Evolutionary conservation across 1,140 invertebrate genomes (phyloP), one percentile per base, ranked within the genome.

Genomic region (Bicyclus anynana): DNA sequence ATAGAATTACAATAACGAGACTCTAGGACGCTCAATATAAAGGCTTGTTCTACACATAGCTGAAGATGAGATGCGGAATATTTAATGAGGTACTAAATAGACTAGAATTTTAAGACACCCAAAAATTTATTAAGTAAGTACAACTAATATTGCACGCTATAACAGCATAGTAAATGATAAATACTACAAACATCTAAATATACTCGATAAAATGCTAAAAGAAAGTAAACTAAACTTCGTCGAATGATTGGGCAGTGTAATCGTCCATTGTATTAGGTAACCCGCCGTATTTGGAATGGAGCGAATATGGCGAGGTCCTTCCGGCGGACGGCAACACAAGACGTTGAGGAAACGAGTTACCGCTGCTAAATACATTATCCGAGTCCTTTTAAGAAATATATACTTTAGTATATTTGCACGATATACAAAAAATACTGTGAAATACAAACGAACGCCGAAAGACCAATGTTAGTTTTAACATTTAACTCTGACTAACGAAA

Each of bases 271-370:
- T 65, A 73, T 76, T 76, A 80, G 68, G 65, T 53, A 69, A 53
- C 37, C 37, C 12, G 42, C 79, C 74, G 56, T 74, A 71, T 70
- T 69, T 63, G 74, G 58, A 17, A 27, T 53, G 50, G 53, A 50
- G 50, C 70, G 16, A 59, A 69, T 67, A 78, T 69, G 79, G 79
- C 12, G 42, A 23, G 64, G 60, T 72, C 72, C 73, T 82, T 84
- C 83, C 81, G 84, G 70, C 77, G 74, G 73, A 74, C 69, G 57
- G 16, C 48, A 44, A 20, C 54, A 47, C 44, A 33, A 14, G 40
- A 50, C 59, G 47, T 42, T 48, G 42, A 70, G 67, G 70, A 67
- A 69, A 69, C 50, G 56, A 44, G 14, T 26, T 47, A 51, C 35
- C 42, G 13, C 27, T 40, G 16, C 13, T 17, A 40, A 40, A 40